phyloP scores from a whole-genome alignment of 2,888 invertebrate species.

The Pseudococcus viburni region DNA sequence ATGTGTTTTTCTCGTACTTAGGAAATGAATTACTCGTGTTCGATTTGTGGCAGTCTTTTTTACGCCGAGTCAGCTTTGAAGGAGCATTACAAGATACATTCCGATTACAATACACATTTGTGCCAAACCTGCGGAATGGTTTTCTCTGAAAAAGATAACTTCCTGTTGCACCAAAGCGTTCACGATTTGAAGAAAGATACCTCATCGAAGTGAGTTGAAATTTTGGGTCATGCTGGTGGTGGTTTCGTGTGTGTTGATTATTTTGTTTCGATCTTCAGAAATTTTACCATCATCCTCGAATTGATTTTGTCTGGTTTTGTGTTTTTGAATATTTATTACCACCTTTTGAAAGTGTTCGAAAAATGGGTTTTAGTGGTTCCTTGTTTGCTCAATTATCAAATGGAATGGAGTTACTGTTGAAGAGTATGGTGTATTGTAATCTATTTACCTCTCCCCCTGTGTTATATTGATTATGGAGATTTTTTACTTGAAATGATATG shows the following conservation, averaged over 20 bases:
- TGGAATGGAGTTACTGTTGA: too few relatives aligned
- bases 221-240: background rate
- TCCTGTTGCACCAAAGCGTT: slow-evolving; percentile 52
- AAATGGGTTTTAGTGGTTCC: too few relatives aligned
- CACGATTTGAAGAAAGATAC: slow-evolving; percentile 55
- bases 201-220: background rate
- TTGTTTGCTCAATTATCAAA: too few relatives aligned
- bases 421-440: too few relatives aligned
- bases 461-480: too few relatives aligned
- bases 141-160: slow-evolving; percentile 45
- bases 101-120: slow-evolving; percentile 48
- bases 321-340: background rate
- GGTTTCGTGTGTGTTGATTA: background rate
- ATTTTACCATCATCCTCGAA: background rate
- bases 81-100: slow-evolving; percentile 62
- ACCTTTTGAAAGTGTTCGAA: too few relatives aligned
- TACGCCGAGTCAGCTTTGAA: slow-evolving; percentile 62
- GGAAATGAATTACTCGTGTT: slow-evolving; percentile 63
- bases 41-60: slow-evolving; percentile 66
- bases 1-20: background rate
- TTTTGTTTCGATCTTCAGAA: background rate
- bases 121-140: slow-evolving; percentile 57
- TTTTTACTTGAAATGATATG: too few relatives aligned
- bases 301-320: background rate
- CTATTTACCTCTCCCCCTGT: too few relatives aligned